Conservation (phyloP, 2,797 vertebrate genomes). For the Vultur gryphus region DNA sequence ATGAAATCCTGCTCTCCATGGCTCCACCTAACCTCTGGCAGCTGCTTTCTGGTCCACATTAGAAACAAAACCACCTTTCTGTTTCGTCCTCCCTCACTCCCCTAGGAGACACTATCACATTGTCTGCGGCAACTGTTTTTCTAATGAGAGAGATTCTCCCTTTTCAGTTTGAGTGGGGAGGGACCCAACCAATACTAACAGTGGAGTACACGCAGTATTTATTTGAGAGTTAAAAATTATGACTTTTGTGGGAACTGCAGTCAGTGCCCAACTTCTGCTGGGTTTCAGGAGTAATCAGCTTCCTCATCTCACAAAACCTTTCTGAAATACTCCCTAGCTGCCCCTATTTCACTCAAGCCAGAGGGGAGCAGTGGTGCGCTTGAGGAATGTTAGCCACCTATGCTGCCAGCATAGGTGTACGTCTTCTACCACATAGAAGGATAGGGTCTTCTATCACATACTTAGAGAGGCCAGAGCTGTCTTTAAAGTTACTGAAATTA, state of each 20-base stretch:
- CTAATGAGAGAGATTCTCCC: not conserved
- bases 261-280: not conserved
- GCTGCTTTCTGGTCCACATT: not conserved
- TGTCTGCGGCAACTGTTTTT: not conserved
- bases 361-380: not conserved
- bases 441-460: not conserved
- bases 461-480: not conserved
- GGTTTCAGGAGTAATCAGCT: not conserved
- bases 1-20: not conserved
- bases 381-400: not conserved
- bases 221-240: not conserved
- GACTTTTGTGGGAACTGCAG: not conserved
- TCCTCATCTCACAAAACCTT: not conserved
- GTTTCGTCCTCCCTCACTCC: not conserved
- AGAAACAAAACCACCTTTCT: not conserved
- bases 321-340: not conserved
- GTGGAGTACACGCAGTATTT: fast-evolving
- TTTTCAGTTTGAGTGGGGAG: not conserved
- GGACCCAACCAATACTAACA: not conserved
- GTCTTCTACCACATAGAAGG: no score
- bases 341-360: not conserved
- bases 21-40: not conserved
- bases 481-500: not conserved
- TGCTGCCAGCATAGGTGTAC: not conserved
- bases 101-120: not conserved